Base-by-base conservation (phyloP, 2,797 vertebrate genomes). In the Philypnodon macrostomus region DNA sequence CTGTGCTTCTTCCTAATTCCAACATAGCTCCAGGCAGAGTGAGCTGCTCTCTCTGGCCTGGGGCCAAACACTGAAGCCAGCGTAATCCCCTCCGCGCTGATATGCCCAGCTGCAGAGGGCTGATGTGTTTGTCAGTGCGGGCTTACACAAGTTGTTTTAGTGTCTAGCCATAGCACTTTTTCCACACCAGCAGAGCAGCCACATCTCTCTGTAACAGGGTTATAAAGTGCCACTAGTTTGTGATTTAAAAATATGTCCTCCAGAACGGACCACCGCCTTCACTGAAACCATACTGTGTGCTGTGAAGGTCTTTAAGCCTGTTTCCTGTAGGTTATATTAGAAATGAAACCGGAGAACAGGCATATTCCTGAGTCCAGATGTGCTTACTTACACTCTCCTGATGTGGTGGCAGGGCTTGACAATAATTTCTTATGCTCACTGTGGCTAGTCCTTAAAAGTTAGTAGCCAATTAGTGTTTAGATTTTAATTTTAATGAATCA, bases 61-160 rank as follows among this genome's bases (percentile, higher is more conserved):
- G 24, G 62, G 72, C 74, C 74, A 80, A 45, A 68, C 12, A 48
- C 72, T 72, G 65, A 63, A 70, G 47, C 63, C 54, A 31, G 50
- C 50, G 47, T 74, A 68, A 76, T 76, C 74, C 71, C 60, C 67
- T 56, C 48, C 12, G 47, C 47, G 52, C 65, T 59, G 67, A 62
- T 55, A 42, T 13, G 67, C 70, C 77, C 76, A 79, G 79, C 80
- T 76, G 79, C 70, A 60, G 59, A 52, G 54, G 54, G 58, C 47
- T 63, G 47, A 31, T 57, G 55, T 53, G 48, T 53, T 42, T 42
- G 46, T 18, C 26, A 44, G 27, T 19, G 19, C 18, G 30, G 30
- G 13, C 8, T 24, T 41, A 70, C 70, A 63, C 63, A 54, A 55
- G 49, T 27, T 52, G 65, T 51, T 68, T 70, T 50, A 55, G 46